A percentile compares a stretch with the other conserved stretches of the same genome.
Evolutionary conservation across 2,113 vertebrate genomes (phyloP).

Genomic region (Coryphaenoides rupestris): DNA sequence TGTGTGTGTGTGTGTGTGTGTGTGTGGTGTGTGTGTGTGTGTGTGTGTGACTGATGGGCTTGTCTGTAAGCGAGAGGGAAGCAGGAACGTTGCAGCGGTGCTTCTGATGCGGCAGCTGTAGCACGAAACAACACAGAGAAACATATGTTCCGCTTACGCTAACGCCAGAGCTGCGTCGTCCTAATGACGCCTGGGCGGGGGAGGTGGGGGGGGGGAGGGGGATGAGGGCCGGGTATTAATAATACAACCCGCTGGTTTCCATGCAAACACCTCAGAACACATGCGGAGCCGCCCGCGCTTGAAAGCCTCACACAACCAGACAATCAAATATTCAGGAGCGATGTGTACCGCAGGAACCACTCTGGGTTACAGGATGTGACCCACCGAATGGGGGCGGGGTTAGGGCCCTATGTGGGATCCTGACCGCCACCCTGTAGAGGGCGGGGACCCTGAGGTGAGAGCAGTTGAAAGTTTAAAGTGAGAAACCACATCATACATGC

Average conservation of each 20-base stretch:
- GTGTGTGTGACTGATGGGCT: conserved; percentile 57
- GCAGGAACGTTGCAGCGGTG: conserved; percentile 51
- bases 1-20: conserved; percentile 9
- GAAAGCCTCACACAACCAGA: not conserved
- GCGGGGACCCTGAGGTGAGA: no score
- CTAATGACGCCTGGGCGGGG: conserved; percentile 13
- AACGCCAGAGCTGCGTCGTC: not conserved
- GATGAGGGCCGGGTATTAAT: conserved; percentile 55
- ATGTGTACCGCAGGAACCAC: not conserved
- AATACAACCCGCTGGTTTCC: conserved; percentile 58
- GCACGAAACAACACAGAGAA: conserved; percentile 11
- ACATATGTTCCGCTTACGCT: conserved; percentile 21
- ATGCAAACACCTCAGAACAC: conserved; percentile 67
- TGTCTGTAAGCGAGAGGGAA: conserved; percentile 52
- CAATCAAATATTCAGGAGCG: not conserved
- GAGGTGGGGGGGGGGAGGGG: no score
- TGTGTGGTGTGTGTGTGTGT: conserved; percentile 34
- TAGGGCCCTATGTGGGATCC: no score
- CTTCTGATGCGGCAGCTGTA: conserved; percentile 36
- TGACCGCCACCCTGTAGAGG: no score
- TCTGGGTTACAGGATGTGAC: not conserved
- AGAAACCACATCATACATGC: no score
- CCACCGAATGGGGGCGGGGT: not conserved
- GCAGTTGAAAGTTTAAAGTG: no score
- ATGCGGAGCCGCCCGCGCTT: conserved; percentile 22